phyloP scores from a whole-genome alignment of 2,113 vertebrate genomes.

The Poeciliopsis occidentalis region DNA sequence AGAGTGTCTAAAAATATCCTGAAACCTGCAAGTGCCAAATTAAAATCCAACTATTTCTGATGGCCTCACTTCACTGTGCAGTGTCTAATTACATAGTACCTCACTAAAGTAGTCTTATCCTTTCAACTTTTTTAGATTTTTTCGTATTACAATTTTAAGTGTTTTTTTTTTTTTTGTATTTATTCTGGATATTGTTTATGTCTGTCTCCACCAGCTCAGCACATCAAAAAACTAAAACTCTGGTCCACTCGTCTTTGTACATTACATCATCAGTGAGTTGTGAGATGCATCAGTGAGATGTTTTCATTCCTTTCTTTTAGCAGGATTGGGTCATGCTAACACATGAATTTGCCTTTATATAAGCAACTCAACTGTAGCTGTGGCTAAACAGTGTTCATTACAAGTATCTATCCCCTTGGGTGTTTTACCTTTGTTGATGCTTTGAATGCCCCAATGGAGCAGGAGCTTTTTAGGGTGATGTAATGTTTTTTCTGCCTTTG shows the following conservation, averaged over 20 bases:
- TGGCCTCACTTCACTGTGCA: constrained; percentile 29
- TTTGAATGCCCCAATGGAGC: no score
- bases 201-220: neutral
- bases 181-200: neutral
- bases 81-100: neutral
- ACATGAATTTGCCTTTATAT: no score
- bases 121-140: neutral
- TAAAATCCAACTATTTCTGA: constrained; percentile 41
- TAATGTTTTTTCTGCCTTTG: no score
- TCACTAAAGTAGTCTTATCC: neutral
- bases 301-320: no score
- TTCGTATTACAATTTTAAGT: neutral
- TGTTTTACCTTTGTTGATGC: no score
- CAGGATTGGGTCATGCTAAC: no score
- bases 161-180: neutral
- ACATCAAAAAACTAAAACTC: neutral
- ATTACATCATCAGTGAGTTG: no score
- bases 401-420: no score
- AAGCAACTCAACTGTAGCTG: neutral
- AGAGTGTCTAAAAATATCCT: constrained; percentile 69
- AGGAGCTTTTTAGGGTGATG: no score
- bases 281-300: no score
- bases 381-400: neutral
- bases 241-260: neutral
- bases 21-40: constrained; percentile 51